Base-by-base conservation (phyloP, 2,888 invertebrate genomes). In the Liposcelis brunnea region DNA sequence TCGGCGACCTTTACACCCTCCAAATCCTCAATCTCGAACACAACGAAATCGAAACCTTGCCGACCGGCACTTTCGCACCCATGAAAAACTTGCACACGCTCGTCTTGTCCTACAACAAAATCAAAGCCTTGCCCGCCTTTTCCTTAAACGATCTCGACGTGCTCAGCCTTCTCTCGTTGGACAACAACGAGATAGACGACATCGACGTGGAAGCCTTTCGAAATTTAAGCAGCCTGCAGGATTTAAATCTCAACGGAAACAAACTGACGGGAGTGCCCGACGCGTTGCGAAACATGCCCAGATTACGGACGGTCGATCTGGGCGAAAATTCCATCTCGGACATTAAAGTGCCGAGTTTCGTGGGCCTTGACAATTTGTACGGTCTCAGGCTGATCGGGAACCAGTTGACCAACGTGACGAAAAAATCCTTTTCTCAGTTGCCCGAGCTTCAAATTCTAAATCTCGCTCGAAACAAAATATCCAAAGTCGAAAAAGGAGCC, bases 41-140 rank as follows among this genome's bases (percentile, higher is more conserved):
- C 61, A 91, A 91, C 60, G 72, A 76, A 57, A 66, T 91, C 46
- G 83, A 85, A 59, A 80, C 74, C 48, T 81, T 91, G 50, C 81
- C 82, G 6, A 82, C 86, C 6, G 84, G 87, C 56, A 84, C 89
- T 2, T 91, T 91, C 61, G 74, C 86, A 33, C 83, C 87, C 3
- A 82, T 90, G 80, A 89, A 85, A 60, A 91, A 91, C 66, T 69
- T 91, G 49, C 90, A 91, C 63, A 89, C 89, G 11, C 68, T 91
- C 53, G 75, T 87, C 48, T 69, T 91, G 52, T 85, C 86, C 2
- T 80, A 80, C 62, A 91, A 91, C 66, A 80, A 79, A 61, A 75
- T 91, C 54, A 78, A 78, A 55, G 80, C 81, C 57, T 70, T 91
- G 53, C 86, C 89, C 60, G 81, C 83, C 2, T 83, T 83, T 58